Evolutionary conservation across 1,140 invertebrate species (phyloP).

Genomic region (Aphelinus atriplicis): DNA sequence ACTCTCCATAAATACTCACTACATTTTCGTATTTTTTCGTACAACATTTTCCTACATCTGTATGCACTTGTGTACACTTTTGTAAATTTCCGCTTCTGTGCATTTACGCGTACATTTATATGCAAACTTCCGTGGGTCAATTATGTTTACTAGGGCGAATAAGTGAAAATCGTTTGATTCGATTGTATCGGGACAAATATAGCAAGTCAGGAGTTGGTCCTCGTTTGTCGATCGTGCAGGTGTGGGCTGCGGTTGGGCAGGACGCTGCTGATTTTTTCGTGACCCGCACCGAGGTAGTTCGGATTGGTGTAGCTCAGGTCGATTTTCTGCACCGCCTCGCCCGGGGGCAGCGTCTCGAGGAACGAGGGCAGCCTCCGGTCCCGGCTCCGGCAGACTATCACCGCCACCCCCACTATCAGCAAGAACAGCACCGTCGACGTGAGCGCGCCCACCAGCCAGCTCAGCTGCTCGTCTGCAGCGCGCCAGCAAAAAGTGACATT

Average conservation of each 20-base stretch:
- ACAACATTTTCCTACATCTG: no score
- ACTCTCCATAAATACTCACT: no score
- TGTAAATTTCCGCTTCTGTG: neutral
- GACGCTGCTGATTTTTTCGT: conserved; percentile 41
- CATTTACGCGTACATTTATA: no score
- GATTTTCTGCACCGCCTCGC: conserved; percentile 18
- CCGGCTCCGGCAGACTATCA: conserved; percentile 59
- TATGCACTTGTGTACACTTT: no score
- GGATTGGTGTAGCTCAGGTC: conserved; percentile 35
- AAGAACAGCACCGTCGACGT: conserved; percentile 59
- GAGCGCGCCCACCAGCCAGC: conserved; percentile 61
- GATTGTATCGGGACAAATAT: no score
- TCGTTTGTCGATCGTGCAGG: conserved; percentile 23
- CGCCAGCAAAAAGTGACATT: no score
- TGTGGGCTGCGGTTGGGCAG: conserved; percentile 55
- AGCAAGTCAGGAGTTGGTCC: neutral
- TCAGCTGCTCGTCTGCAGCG: conserved; percentile 55
- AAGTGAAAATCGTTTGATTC: no score
- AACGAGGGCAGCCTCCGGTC: conserved; percentile 45
- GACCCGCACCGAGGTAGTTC: conserved; percentile 3
- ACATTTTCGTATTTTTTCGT: no score
- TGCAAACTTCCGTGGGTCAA: no score
- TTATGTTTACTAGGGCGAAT: no score
- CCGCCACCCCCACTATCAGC: conserved; percentile 56
- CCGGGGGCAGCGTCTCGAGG: conserved; percentile 50